Percentiles rank a stretch among this genome's conserved stretches.
Conservation (phyloP, 1,140 invertebrate genomes). For the Drosophila nikananu region DNA sequence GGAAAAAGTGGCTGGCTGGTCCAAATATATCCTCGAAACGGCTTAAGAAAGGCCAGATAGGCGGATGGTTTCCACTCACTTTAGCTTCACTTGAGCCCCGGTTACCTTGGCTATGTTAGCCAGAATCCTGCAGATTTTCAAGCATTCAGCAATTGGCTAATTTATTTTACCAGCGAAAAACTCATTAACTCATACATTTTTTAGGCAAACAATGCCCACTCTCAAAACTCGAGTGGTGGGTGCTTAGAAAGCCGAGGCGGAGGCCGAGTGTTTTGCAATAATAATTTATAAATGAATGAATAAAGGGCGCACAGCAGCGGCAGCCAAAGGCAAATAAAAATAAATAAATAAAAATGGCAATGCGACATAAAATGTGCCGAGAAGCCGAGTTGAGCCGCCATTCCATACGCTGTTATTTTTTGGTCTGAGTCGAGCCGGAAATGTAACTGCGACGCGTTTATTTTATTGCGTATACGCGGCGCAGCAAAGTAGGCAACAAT, state of each 20-base stretch:
- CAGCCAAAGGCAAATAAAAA: conserved; percentile 64
- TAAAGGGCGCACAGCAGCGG: conserved; percentile 64
- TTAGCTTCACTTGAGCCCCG: conserved; percentile 28
- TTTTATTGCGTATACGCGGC: conserved; percentile 80
- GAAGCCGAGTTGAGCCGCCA: conserved; percentile 46
- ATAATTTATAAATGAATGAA: conserved; percentile 84
- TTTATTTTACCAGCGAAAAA: conserved; percentile 45
- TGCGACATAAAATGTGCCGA: conserved; percentile 79
- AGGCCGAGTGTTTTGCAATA: conserved; percentile 65
- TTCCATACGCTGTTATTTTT: conserved; percentile 12
- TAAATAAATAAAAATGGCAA: conserved; percentile 78
- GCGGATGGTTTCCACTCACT: conserved; percentile 43
- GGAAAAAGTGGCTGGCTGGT: conserved; percentile 26
- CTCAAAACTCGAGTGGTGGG: conserved; percentile 36
- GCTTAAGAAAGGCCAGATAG: conserved; percentile 11
- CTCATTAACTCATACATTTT: conserved; percentile 72
- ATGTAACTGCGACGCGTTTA: conserved; percentile 79
- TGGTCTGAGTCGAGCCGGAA: conserved; percentile 44
- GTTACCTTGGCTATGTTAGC: conserved; percentile 21
- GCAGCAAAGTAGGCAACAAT: conserved; percentile 72
- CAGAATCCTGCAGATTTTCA: conserved; percentile 38
- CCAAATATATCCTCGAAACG: conserved; percentile 32
- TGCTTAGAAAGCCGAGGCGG: conserved; percentile 38
- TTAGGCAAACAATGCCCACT: conserved; percentile 61
- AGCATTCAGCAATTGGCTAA: conserved; percentile 42